Percentiles rank a stretch among this genome's conserved stretches.
phyloP scores from a whole-genome alignment of 2,113 vertebrate genomes.

The Melozone crissalis region DNA sequence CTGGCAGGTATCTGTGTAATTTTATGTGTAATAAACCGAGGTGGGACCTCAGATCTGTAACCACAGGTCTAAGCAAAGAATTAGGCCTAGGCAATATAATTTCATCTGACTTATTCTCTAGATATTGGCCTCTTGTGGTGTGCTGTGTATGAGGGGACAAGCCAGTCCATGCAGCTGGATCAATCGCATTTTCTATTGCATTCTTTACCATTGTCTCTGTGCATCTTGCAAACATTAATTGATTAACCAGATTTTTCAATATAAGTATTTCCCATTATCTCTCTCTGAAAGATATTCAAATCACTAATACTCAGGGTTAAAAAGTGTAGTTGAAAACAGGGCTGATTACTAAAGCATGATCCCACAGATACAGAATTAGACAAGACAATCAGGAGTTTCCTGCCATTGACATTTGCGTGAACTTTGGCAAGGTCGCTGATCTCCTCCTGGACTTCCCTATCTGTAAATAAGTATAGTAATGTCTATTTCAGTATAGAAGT shows the following conservation, averaged over 20 bases:
- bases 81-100: neutral
- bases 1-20: neutral
- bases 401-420: slow-evolving; percentile 31
- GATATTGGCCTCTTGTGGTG: neutral
- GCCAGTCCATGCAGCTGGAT: neutral
- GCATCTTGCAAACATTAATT: neutral
- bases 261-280: neutral
- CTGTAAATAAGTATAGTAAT: slow-evolving; percentile 1
- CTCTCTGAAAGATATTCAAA: neutral
- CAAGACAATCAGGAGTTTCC: slow-evolving; percentile 14
- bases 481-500: neutral
- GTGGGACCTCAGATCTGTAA: neutral
- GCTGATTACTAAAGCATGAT: neutral
- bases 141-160: neutral
- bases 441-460: slow-evolving; percentile 13
- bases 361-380: neutral
- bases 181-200: fast-evolving
- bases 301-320: neutral
- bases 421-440: slow-evolving; percentile 4
- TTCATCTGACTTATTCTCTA: neutral
- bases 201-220: neutral
- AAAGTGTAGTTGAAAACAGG: neutral
- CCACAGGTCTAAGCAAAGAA: neutral
- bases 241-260: neutral
- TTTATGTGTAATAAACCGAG: too few relatives aligned